Evolutionary conservation across 2,797 vertebrate genomes (phyloP).

Genomic region (Loris lydekkerianus): DNA sequence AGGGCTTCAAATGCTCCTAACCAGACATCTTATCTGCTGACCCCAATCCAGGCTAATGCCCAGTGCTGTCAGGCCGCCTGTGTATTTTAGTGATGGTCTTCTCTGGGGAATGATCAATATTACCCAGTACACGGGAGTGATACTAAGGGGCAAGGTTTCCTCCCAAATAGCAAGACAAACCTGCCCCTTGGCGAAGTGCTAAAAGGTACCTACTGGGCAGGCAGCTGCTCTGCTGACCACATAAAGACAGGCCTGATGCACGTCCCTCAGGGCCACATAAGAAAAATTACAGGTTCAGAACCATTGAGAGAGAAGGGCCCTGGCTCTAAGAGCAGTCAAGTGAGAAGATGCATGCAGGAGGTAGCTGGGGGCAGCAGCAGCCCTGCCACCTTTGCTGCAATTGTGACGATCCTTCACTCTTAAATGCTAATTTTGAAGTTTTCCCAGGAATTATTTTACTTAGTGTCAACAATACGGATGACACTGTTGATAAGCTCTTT

Average conservation of each 20-base stretch:
- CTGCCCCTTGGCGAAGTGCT: not conserved
- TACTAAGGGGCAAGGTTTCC: not conserved
- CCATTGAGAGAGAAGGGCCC: not conserved
- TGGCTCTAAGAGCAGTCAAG: not conserved
- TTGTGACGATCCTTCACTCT: conserved; percentile 82
- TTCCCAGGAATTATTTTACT: conserved; percentile 82
- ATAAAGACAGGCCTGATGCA: not conserved
- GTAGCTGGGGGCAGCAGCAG: accelerated
- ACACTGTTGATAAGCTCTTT: accelerated
- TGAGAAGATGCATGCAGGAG: conserved; percentile 67
- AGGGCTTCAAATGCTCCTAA: not conserved
- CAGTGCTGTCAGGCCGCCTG: not conserved
- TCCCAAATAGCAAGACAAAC: not conserved
- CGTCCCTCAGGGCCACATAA: not conserved
- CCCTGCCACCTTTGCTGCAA: conserved; percentile 8
- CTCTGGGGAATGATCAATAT: not conserved
- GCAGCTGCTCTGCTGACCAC: not conserved
- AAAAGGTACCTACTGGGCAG: not conserved
- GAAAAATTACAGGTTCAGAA: not conserved
- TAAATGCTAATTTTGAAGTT: conserved; percentile 85
- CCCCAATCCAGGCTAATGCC: not conserved
- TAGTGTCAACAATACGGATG: conserved; percentile 85
- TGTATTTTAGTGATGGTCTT: not conserved
- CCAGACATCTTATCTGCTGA: not conserved
- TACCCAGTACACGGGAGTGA: not conserved